Conservation (phyloP, 2,888 invertebrate species). For the Hanleya hanleyi region DNA sequence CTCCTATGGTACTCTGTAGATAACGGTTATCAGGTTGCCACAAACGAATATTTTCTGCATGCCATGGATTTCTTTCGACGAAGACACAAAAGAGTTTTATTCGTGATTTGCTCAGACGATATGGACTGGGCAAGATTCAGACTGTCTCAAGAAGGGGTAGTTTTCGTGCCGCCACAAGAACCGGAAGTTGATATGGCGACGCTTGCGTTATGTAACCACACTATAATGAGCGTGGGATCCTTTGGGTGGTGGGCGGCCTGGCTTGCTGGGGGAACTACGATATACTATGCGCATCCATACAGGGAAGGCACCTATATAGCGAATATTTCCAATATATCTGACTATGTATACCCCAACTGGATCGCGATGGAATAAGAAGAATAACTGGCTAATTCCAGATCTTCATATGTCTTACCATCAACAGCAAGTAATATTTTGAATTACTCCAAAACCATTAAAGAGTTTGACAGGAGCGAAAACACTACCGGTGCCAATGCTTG, state of each 20-base stretch:
- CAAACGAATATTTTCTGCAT: neutral
- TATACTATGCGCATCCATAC: neutral
- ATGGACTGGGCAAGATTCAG: neutral
- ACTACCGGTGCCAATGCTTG: too few species aligned
- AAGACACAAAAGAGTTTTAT: neutral
- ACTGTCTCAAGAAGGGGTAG: neutral
- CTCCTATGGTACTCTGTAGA: neutral
- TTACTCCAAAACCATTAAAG: too few species aligned
- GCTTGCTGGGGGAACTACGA: neutral
- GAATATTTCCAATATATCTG: neutral
- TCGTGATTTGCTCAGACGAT: neutral
- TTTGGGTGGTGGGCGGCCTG: slow-evolving; percentile 3
- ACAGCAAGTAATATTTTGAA: too few species aligned
- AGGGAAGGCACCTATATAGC: neutral
- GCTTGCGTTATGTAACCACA: neutral
- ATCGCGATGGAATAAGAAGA: neutral
- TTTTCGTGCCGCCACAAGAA: neutral
- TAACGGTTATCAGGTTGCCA: neutral
- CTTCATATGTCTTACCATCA: too few species aligned
- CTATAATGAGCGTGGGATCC: neutral
- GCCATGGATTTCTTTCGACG: neutral
- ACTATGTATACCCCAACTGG: neutral
- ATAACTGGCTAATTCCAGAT: too few species aligned
- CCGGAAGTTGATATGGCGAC: neutral
- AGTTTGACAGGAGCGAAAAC: too few species aligned